A percentile compares a stretch with the other conserved stretches of the same genome.
phyloP scores from a whole-genome alignment of 2,888 invertebrate genomes.

The Neoitamus cyanurus region DNA sequence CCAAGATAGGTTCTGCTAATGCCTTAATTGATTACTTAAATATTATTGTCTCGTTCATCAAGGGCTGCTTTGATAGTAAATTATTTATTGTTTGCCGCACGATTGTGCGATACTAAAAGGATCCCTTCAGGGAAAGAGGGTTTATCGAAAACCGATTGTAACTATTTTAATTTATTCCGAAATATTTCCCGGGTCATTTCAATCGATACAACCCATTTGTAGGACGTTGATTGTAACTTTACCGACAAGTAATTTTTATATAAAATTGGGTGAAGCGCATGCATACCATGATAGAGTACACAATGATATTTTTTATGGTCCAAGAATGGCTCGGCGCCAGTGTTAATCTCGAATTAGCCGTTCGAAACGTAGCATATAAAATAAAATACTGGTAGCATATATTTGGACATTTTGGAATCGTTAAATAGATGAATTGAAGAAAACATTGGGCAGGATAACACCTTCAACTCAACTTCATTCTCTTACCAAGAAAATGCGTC shows the following conservation, averaged over 20 bases:
- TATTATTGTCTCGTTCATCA: too few species aligned
- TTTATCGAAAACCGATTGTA: neutral
- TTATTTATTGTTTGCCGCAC: too few species aligned
- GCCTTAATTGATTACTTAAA: too few species aligned
- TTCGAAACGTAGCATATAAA: neutral
- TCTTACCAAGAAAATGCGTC: too few species aligned
- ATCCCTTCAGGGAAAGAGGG: too few species aligned
- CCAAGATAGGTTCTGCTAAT: too few species aligned
- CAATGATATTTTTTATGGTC: neutral
- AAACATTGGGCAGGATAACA: too few species aligned
- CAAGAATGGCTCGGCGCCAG: neutral
- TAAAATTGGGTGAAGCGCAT: neutral
- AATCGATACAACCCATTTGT: neutral
- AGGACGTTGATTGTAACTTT: neutral
- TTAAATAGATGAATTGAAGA: too few species aligned
- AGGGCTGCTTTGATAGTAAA: too few species aligned
- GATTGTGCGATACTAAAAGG: too few species aligned
- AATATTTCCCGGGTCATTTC: neutral
- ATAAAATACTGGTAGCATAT: neutral
- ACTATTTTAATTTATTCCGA: neutral
- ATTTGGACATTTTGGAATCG: too few species aligned
- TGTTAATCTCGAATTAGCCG: neutral
- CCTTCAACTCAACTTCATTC: too few species aligned
- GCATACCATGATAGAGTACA: neutral
- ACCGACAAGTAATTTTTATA: neutral